These are phyloP conservation scores for Archaeoteleia sp. DNA, from an alignment of 2,888 invertebrate genomes.

Conservation along the genomic window DNA sequence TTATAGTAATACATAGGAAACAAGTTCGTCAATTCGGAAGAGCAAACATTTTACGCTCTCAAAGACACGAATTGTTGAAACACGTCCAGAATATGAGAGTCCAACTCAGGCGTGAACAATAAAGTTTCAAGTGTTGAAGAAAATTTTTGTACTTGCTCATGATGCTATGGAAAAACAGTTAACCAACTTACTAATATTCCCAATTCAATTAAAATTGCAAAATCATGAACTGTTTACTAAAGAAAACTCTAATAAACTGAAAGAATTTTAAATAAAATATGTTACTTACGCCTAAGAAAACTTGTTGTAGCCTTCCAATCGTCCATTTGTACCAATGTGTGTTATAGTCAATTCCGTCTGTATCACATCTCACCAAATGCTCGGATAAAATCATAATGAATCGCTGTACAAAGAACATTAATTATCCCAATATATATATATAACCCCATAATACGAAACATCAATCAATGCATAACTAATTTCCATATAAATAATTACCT, in stretches of 20 bases:
- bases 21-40: conserved; percentile 5
- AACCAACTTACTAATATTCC: too few relatives aligned
- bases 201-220: conserved; percentile 70
- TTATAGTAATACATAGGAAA: too few relatives aligned
- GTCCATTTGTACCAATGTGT: conserved; percentile 98
- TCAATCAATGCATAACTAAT: not conserved
- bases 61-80: conserved; percentile 98
- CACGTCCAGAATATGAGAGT: conserved; percentile 95
- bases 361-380: conserved; percentile 94
- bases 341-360: conserved; percentile 93
- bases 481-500: conserved; percentile 76
- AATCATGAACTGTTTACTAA: too few relatives aligned
- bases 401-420: too few relatives aligned
- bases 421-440: too few relatives aligned
- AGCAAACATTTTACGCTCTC: conserved; percentile 78
- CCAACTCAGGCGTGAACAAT: conserved; percentile 96
- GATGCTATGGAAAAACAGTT: too few relatives aligned
- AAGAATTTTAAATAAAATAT: conserved; percentile 4
- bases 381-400: conserved; percentile 99
- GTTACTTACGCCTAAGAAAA: conserved; percentile 89
- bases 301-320: conserved; percentile 94
- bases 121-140: conserved; percentile 95
- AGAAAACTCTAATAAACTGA: conserved; percentile 2
- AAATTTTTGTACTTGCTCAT: conserved; percentile 98
- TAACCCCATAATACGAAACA: too few relatives aligned